These are phyloP conservation scores for Drosophila atripex DNA, from an alignment of 2,888 invertebrate species.

Conservation along the genomic window DNA sequence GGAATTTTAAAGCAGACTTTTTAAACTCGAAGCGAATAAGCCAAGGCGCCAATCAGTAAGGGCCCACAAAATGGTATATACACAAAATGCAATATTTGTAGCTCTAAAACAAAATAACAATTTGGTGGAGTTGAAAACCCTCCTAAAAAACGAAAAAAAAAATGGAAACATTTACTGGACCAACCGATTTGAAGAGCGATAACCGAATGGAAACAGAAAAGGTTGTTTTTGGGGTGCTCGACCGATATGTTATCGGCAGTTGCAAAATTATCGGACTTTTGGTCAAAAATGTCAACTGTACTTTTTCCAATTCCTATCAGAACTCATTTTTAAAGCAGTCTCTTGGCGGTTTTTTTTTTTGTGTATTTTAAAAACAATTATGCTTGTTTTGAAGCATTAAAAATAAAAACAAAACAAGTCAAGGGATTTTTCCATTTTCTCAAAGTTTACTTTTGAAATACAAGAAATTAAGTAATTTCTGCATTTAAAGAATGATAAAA, in stretches of 20 bases:
- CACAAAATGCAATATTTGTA: conserved; percentile 9
- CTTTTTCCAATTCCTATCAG: conserved; percentile 7
- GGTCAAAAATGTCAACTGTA: conserved; percentile 8
- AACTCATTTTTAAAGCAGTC: conserved; percentile 16
- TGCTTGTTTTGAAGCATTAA: background rate
- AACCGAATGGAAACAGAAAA: background rate
- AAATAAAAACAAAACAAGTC: background rate
- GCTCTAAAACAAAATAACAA: conserved; percentile 1
- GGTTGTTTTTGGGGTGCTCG: background rate
- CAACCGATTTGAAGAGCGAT: conserved; percentile 5
- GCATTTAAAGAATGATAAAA: background rate
- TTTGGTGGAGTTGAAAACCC: background rate
- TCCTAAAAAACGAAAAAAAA: background rate
- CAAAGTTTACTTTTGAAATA: background rate
- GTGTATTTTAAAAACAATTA: background rate
- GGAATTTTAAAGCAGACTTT: conserved; percentile 26
- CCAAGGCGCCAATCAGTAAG: background rate
- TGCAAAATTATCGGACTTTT: conserved; percentile 3
- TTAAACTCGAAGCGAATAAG: conserved; percentile 15
- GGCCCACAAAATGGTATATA: background rate
- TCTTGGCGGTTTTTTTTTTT: conserved; percentile 1
- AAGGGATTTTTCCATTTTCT: background rate
- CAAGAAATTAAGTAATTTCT: background rate
- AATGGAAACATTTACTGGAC: conserved; percentile 3
- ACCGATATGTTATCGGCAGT: background rate